A percentile compares a stretch with the other conserved stretches of the same genome.
phyloP scores from a whole-genome alignment of 2,888 invertebrate genomes.

The Anthophora plumipes region DNA sequence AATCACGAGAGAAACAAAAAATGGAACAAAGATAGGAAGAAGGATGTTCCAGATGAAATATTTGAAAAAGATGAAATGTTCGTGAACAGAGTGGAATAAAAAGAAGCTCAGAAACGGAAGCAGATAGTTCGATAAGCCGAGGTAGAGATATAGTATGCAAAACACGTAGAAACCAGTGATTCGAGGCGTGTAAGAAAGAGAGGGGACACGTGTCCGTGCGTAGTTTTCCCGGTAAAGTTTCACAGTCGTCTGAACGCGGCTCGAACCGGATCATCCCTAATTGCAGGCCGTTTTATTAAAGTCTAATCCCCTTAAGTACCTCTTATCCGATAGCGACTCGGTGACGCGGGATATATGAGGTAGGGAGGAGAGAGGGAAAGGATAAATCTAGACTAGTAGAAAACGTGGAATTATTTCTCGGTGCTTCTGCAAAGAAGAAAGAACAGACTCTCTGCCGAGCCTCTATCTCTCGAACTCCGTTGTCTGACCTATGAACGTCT shows the following conservation, averaged over 20 bases:
- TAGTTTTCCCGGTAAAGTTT: constrained; percentile 22
- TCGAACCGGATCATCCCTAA: constrained; percentile 60
- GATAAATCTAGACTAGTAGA: not conserved
- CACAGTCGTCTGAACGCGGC: constrained; percentile 26
- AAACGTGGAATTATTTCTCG: not conserved
- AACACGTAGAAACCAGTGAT: not conserved
- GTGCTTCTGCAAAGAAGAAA: too few species aligned
- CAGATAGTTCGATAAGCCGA: not conserved
- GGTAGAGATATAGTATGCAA: constrained; percentile 10
- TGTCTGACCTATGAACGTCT: not conserved
- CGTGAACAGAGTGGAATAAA: constrained; percentile 3
- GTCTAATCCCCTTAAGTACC: constrained; percentile 16
- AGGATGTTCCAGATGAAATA: constrained; percentile 38
- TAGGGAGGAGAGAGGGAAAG: not conserved
- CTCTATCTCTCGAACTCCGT: not conserved
- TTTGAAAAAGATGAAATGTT: not conserved
- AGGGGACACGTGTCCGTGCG: not conserved
- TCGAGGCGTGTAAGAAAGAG: too few species aligned
- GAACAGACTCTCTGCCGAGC: not conserved
- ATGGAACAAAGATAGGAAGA: not conserved
- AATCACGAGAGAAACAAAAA: not conserved
- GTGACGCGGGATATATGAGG: not conserved
- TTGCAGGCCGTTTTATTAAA: constrained; percentile 45
- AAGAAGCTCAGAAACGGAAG: not conserved
- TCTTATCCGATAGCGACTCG: not conserved